Percentiles rank a stretch among this genome's conserved stretches.
phyloP scores from a whole-genome alignment of 2,888 invertebrate species.

The Drosophila merina region DNA sequence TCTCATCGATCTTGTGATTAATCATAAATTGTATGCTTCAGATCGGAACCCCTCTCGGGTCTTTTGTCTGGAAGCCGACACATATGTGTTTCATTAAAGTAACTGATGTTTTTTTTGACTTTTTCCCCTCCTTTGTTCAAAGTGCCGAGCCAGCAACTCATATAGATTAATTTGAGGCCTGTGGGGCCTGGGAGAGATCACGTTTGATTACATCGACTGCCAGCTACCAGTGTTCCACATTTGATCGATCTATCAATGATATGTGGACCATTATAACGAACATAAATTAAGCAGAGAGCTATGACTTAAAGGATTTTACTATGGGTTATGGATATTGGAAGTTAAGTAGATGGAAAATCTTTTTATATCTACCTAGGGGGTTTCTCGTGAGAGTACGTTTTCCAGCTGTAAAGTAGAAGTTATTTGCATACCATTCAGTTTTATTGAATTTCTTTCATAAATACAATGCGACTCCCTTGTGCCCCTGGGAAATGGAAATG shows the following conservation, averaged over 20 bases:
- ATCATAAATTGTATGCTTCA: slow-evolving; percentile 73
- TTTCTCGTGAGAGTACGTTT: neutral
- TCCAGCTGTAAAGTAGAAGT: neutral
- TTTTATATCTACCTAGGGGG: neutral
- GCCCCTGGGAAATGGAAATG: neutral
- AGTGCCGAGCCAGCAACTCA: slow-evolving; percentile 29
- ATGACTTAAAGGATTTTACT: neutral
- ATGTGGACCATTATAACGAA: slow-evolving; percentile 33
- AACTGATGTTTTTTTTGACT: slow-evolving; percentile 50
- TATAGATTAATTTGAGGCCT: slow-evolving; percentile 71
- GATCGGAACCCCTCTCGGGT: slow-evolving; percentile 17
- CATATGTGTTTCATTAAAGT: slow-evolving; percentile 75
- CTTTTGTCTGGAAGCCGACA: slow-evolving; percentile 48
- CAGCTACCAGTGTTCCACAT: slow-evolving; percentile 77
- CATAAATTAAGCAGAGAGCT: neutral
- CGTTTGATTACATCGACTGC: slow-evolving; percentile 77
- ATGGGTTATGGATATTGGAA: neutral
- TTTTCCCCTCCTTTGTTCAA: slow-evolving; percentile 35
- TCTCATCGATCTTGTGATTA: slow-evolving; percentile 79
- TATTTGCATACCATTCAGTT: slow-evolving; percentile 20
- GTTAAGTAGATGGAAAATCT: neutral
- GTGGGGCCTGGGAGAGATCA: slow-evolving; percentile 49
- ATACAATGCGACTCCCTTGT: slow-evolving; percentile 1
- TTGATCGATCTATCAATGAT: slow-evolving; percentile 74
- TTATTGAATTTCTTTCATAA: slow-evolving; percentile 19